phyloP scores from a whole-genome alignment of 2,113 vertebrate genomes.

The Scomber scombrus region DNA sequence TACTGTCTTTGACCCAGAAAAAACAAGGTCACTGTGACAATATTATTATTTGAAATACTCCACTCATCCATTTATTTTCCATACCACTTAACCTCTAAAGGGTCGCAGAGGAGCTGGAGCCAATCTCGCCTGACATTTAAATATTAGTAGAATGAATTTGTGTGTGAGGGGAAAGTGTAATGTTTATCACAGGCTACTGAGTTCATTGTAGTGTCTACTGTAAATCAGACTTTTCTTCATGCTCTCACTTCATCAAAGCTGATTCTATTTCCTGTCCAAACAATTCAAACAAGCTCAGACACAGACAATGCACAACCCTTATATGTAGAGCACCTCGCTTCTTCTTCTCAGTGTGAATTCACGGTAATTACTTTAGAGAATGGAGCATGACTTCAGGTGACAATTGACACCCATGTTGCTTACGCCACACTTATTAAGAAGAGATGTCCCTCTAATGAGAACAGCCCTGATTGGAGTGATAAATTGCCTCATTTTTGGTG shows the following conservation, averaged over 20 bases:
- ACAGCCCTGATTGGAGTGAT: conserved; percentile 9
- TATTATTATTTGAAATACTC: not conserved
- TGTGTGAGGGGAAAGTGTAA: too few species aligned
- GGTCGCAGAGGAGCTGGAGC: too few species aligned
- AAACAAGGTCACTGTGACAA: conserved; percentile 8
- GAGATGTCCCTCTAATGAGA: conserved; percentile 38
- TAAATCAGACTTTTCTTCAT: not conserved
- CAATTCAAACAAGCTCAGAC: conserved; percentile 3
- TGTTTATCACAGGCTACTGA: not conserved
- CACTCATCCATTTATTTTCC: too few species aligned
- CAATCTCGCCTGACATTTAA: not conserved
- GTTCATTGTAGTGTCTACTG: not conserved
- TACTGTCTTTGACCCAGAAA: not conserved
- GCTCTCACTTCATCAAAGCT: not conserved
- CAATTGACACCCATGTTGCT: conserved; percentile 44
- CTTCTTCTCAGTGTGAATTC: conserved; percentile 18
- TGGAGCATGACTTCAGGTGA: conserved; percentile 37
- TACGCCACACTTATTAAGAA: conserved; percentile 21
- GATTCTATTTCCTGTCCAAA: not conserved
- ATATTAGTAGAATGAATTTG: conserved; percentile 6
- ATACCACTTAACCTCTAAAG: too few species aligned
- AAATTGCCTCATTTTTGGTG: conserved; percentile 27
- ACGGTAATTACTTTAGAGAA: conserved; percentile 42
- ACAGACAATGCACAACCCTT: not conserved
- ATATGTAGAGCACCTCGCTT: conserved; percentile 1